Base-by-base conservation (phyloP, 53 echinoderm and acorn worm species). In the Apostichopus leukothele region DNA sequence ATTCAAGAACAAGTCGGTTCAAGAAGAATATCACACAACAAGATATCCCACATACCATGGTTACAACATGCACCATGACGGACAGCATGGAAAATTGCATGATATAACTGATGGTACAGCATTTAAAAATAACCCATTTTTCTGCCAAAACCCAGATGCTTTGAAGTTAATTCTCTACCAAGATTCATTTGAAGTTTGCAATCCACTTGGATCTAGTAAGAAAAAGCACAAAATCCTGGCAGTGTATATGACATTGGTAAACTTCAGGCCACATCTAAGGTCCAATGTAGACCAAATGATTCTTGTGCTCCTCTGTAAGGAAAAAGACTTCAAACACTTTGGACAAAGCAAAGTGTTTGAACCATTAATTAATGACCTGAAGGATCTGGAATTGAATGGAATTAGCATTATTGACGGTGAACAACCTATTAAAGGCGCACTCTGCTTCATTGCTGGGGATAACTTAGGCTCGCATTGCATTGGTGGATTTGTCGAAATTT, bases 401-500 rank as follows among this genome's bases (percentile, higher is more conserved):
- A 89, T 92, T 51, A 59, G 50, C 55, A 86, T 92, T 54, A 9
- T 25, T 59, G 71, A 22, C 12, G 50, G 77, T 11, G 22, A 18
- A 14, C 6, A 63, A 12, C 66, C 86, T 86, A n/a, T 89, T 16
- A 89, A 76, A 50, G 92, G 92, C 4, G 57, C 89, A 86, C 5
- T 86, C 51, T 9, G 9, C 52, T 75, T 78, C 19, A 93, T 93
- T 77, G 53, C 83, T 27, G 89, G 93, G 25, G 93, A 93, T 76
- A 93, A 93, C 21, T 57, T 93, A 19, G 93, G 93, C 9, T 83
- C 83, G 5, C 90, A 93, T 78, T 84, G 59, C 68, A 90, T 90
- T 57, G 91, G 91, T 51, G 93, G 93, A 11, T 93, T 90, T 60
- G 67, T 54, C 50, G 90, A 93, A 93, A 93, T 59, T 93, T 93